Evolutionary conservation across 2,797 vertebrate species (phyloP), one percentile per base, ranked within the genome.

Genomic region (Tarsius wallacei): DNA sequence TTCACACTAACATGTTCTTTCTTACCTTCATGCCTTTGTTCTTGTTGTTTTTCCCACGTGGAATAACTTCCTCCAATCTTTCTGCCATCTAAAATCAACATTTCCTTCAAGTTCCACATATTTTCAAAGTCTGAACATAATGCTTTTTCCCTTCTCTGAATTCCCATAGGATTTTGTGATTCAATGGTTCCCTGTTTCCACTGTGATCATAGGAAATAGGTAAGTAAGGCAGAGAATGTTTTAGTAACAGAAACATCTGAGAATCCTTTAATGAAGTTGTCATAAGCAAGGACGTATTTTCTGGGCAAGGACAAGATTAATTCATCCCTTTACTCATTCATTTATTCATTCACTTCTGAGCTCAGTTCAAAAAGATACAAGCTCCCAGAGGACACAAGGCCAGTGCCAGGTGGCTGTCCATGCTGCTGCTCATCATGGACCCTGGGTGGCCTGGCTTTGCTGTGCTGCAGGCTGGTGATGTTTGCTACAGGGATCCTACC

Each of bases 401-500:
- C 22, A 53, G 22, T 78, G 11, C 59, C 51, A 8, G 19, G 2
- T 19, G 21, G 15, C 24, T 63, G 15, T n/a, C 21, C 11, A 31
- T 36, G 8, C 14, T 51, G 6, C 9, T 26, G 17, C 19, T 21
- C 2, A 49, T 63, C 0, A 0, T 57, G 61, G 31, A 68, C 55
- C 78, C 64, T 53, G 36, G 19, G 42, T 36, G 7, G 15, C 3
- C 36, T 87, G 0, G 4, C 7, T 15, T 15, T 93, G 15, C 61
- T 83, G 5, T 17, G 76, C 78, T 49, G 66, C 16, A 47, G 55
- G 81, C 98, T 87, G 61, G 73, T 0, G 47, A 98, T 73, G 97
- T 96, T 47, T 86, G 12, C n/a, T 81, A 59, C 71, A 66, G 31
- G 2, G 42, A 24, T 13, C 24, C 87, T 97, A 80, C 66, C 13